Conservation (phyloP, 2,113 vertebrate species). For the Elgaria multicarinata region DNA sequence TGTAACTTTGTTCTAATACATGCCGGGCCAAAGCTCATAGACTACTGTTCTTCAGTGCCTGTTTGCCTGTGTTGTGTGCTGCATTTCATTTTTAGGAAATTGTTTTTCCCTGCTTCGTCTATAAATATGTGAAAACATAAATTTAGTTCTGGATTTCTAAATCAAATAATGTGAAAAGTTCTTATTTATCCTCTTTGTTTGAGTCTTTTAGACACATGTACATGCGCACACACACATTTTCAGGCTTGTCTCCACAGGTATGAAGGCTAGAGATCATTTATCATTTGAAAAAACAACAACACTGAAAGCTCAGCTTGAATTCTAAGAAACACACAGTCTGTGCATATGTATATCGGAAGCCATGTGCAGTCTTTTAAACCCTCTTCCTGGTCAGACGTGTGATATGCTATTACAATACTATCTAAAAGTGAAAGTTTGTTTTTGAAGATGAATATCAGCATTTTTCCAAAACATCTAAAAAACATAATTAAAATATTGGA, state of each 20-base stretch:
- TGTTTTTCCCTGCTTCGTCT: not conserved
- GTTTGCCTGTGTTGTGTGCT: not conserved
- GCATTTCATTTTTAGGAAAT: not conserved
- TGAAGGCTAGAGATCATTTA: not conserved
- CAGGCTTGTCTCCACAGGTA: not conserved
- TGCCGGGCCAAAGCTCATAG: not conserved
- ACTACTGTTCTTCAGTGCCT: not conserved
- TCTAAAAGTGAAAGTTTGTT: not conserved
- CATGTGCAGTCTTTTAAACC: not conserved
- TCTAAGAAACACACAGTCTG: not conserved
- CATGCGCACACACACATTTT: not conserved
- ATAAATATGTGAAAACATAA: not conserved
- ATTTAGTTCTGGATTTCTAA: not conserved
- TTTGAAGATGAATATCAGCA: not conserved
- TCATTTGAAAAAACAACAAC: not conserved
- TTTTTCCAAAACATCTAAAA: constrained; percentile 28
- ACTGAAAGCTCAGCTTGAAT: not conserved
- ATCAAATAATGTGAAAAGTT: not conserved
- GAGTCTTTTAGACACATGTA: not conserved
- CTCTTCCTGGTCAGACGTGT: not conserved
- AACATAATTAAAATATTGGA: constrained; percentile 21
- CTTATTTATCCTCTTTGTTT: not conserved
- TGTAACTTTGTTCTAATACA: not conserved
- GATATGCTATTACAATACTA: not conserved
- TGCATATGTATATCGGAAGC: not conserved